Evolutionary conservation across 2,888 invertebrate genomes (phyloP).

Genomic region (Incurvaria masculella): DNA sequence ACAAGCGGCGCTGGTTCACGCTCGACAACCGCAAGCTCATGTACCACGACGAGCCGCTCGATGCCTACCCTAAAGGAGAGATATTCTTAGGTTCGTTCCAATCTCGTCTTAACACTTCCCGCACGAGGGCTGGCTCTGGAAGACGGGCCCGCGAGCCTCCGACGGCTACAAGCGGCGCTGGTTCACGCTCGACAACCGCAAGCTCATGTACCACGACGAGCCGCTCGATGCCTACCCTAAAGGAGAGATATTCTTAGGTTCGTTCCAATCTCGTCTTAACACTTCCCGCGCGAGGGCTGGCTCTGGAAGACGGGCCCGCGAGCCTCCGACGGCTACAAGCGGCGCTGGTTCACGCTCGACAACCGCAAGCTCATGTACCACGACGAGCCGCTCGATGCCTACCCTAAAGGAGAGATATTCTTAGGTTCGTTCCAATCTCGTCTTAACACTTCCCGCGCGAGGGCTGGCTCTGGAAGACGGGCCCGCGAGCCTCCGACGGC

Average conservation of each 20-base stretch:
- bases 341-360: slow-evolving; percentile 87
- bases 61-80: slow-evolving; percentile 88
- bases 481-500: slow-evolving; percentile 75
- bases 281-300: slow-evolving; percentile 85
- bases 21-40: slow-evolving; percentile 86
- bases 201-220: slow-evolving; percentile 91
- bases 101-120: too few species aligned
- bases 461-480: slow-evolving; percentile 89
- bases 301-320: slow-evolving; percentile 87
- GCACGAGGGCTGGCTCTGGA: slow-evolving; percentile 85
- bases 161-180: slow-evolving; percentile 84
- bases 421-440: slow-evolving; percentile 70
- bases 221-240: slow-evolving; percentile 85
- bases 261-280: too few species aligned
- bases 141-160: slow-evolving; percentile 78
- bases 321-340: slow-evolving; percentile 75
- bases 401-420: slow-evolving; percentile 90
- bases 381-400: slow-evolving; percentile 81
- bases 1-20: slow-evolving; percentile 85
- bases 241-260: slow-evolving; percentile 85
- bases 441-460: slow-evolving; percentile 84
- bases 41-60: slow-evolving; percentile 86
- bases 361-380: slow-evolving; percentile 92
- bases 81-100: slow-evolving; percentile 78
- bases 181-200: slow-evolving; percentile 86